Conservation (phyloP, 2,113 vertebrate species). For the Petroica traversi region DNA sequence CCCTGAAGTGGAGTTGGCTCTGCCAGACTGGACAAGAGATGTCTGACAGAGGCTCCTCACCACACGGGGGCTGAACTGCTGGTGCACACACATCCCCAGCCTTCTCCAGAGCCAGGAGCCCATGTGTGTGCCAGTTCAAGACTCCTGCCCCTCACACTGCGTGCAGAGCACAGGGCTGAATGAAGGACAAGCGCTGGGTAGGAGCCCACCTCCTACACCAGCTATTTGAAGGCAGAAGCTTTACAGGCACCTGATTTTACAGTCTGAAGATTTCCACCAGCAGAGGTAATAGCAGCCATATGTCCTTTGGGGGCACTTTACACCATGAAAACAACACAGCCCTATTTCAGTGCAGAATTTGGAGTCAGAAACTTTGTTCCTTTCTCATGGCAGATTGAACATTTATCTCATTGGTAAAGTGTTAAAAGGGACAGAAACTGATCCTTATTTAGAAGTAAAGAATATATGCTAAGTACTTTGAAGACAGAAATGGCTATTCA, state of each 20-base stretch:
- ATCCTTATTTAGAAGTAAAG: neutral
- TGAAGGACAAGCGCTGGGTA: neutral
- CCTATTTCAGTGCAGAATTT: neutral
- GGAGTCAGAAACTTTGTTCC: neutral
- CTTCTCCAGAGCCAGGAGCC: neutral
- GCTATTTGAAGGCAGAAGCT: neutral
- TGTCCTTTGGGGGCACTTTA: neutral
- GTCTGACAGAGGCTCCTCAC: neutral
- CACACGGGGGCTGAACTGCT: neutral
- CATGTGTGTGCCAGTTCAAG: neutral
- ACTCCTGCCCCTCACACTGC: neutral
- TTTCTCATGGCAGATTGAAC: neutral
- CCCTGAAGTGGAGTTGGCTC: neutral
- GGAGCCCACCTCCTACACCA: neutral
- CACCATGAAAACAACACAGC: neutral
- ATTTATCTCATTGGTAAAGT: neutral
- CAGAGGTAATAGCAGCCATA: neutral
- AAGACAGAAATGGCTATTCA: neutral
- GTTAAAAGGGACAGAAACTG: neutral
- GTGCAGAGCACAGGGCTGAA: neutral
- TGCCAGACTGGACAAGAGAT: neutral
- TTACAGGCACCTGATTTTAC: neutral
- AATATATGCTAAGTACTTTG: neutral
- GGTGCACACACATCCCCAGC: neutral
- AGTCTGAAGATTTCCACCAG: neutral